Evolutionary conservation across 1,140 invertebrate species (phyloP).

Genomic region (Myzus persicae): DNA sequence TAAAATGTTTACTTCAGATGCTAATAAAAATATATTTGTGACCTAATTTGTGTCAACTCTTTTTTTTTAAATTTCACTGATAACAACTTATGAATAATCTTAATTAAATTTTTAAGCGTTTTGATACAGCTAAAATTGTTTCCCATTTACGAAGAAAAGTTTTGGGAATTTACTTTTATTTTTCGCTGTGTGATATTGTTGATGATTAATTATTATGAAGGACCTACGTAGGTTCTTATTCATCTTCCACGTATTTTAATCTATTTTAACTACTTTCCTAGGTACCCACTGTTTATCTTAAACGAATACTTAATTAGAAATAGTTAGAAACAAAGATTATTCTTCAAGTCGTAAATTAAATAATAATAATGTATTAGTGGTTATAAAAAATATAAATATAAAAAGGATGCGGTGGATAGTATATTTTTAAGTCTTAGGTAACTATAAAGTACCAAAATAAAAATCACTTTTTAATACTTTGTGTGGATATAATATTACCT

Average conservation of each 20-base stretch:
- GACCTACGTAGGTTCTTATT: neutral
- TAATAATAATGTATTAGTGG: neutral
- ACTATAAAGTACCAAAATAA: neutral
- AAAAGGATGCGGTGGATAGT: neutral
- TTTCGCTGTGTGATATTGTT: neutral
- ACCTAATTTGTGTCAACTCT: no score
- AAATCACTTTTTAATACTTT: constrained; percentile 7
- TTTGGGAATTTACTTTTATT: no score
- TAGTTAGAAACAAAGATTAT: neutral
- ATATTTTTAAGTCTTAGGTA: neutral
- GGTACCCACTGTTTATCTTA: neutral
- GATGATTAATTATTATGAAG: neutral
- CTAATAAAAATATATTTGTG: no score
- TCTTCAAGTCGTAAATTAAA: neutral
- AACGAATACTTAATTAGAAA: neutral
- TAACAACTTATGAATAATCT: no score
- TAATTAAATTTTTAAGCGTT: no score
- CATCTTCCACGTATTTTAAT: neutral
- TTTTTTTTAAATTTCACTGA: no score
- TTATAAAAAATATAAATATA: neutral
- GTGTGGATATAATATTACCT: neutral
- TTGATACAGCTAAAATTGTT: no score
- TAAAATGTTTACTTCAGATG: no score
- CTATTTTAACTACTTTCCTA: neutral
- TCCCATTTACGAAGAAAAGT: no score